phyloP scores from a whole-genome alignment of 2,113 vertebrate genomes.

The Aldabrachelys gigantea region DNA sequence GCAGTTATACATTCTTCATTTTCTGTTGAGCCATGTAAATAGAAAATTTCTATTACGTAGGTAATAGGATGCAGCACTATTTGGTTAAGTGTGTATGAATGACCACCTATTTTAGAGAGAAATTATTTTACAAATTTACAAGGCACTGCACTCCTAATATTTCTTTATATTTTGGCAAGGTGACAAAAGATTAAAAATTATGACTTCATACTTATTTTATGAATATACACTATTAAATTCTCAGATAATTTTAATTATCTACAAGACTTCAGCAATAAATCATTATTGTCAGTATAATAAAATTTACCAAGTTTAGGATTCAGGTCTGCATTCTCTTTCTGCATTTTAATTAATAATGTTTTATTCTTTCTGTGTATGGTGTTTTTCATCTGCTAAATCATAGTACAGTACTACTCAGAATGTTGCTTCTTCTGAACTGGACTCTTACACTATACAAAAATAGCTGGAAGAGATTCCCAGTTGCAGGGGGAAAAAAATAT shows the following conservation, averaged over 20 bases:
- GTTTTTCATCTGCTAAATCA: not conserved
- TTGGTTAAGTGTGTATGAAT: not conserved
- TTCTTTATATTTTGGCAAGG: not conserved
- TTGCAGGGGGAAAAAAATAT: rapidly evolving
- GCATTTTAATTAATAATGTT: not conserved
- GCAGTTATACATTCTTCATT: not conserved
- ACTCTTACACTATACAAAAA: not conserved
- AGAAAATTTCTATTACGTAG: not conserved
- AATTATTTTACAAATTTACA: not conserved
- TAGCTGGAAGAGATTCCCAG: not conserved
- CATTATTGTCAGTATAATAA: not conserved
- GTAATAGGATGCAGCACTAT: not conserved
- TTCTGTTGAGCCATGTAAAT: not conserved
- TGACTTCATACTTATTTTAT: not conserved
- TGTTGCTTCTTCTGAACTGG: not conserved
- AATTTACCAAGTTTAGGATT: not conserved
- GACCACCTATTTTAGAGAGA: not conserved
- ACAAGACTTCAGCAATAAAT: not conserved
- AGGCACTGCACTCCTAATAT: not conserved
- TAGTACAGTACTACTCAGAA: not conserved
- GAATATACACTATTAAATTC: not conserved
- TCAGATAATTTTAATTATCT: not conserved
- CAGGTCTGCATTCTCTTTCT: not conserved
- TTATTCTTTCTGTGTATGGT: not conserved
- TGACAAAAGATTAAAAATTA: not conserved